A percentile compares a stretch with the other conserved stretches of the same genome.
Conservation (phyloP, 2,113 vertebrate genomes). For the Scomber colias region DNA sequence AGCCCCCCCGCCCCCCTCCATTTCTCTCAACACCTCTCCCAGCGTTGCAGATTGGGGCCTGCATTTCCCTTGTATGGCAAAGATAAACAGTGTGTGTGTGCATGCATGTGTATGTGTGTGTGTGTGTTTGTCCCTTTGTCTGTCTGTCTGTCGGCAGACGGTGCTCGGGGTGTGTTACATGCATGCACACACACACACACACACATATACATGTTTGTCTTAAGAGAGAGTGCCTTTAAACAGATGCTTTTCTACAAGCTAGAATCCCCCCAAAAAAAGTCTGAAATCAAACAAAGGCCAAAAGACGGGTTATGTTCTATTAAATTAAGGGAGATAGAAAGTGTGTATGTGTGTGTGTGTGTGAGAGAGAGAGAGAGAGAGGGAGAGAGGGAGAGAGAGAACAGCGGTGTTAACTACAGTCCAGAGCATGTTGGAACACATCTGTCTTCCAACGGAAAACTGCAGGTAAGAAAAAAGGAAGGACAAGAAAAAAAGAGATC, state of each 20-base stretch:
- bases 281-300: conserved; percentile 46
- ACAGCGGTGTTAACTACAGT: conserved; percentile 58
- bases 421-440: conserved; percentile 79
- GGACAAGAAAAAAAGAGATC: conserved; percentile 1
- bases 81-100: conserved; percentile 64
- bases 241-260: conserved; percentile 28
- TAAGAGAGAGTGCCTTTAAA: conserved; percentile 36
- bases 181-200: conserved; percentile 19
- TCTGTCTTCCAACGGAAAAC: conserved; percentile 58
- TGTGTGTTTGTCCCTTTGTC: conserved; percentile 43
- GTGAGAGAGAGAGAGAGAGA: not conserved
- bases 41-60: conserved; percentile 53
- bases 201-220: conserved; percentile 15
- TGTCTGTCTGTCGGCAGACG: conserved; percentile 38
- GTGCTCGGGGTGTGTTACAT: conserved; percentile 13
- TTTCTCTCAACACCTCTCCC: conserved; percentile 59
- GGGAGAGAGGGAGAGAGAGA: conserved; percentile 19
- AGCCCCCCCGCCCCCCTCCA: conserved; percentile 8
- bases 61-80: conserved; percentile 54
- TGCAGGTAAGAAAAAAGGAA: conserved; percentile 8
- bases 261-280: conserved; percentile 30
- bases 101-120: not conserved
- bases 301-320: conserved; percentile 28
- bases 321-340: conserved; percentile 31
- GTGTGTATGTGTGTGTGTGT: conserved; percentile 12